Percentiles rank a stretch among this genome's conserved stretches.
Evolutionary conservation across 1,140 invertebrate genomes (phyloP).

Genomic region (Drosophila pectinifera): DNA sequence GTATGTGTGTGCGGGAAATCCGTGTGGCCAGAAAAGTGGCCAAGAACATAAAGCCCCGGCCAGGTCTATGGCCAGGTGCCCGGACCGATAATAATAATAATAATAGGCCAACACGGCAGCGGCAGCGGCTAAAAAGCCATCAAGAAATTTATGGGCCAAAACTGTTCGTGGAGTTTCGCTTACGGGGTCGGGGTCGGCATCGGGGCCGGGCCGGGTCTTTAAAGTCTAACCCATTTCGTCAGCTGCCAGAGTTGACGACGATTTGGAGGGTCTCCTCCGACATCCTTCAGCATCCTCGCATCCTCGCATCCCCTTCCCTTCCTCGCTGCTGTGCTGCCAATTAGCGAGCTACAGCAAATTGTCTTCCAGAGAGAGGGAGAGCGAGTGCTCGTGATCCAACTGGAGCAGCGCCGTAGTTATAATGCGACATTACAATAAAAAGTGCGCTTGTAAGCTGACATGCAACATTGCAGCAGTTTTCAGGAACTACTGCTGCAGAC

Average conservation of each 20-base stretch:
- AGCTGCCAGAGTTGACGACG: slow-evolving; percentile 35
- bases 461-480: slow-evolving; percentile 81
- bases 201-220: slow-evolving; percentile 15
- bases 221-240: slow-evolving; percentile 39
- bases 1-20: slow-evolving; percentile 42
- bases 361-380: slow-evolving; percentile 30
- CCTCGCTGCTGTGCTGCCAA: slow-evolving; percentile 52
- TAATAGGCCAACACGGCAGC: slow-evolving; percentile 48
- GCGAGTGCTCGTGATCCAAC: slow-evolving; percentile 5
- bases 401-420: slow-evolving; percentile 47
- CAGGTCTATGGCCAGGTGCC: slow-evolving; percentile 56
- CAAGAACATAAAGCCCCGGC: slow-evolving; percentile 55
- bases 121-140: slow-evolving; percentile 49
- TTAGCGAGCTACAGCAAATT: slow-evolving; percentile 64
- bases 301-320: neutral
- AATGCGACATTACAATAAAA: slow-evolving; percentile 78
- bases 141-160: slow-evolving; percentile 55
- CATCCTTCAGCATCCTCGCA: neutral
- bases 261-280: slow-evolving; percentile 30
- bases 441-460: slow-evolving; percentile 73
- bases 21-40: slow-evolving; percentile 66
- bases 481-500: slow-evolving; percentile 31
- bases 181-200: neutral
- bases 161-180: slow-evolving; percentile 10
- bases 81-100: slow-evolving; percentile 56